phyloP scores from a whole-genome alignment of 2,113 vertebrate species.

The Coracopsis vasa region DNA sequence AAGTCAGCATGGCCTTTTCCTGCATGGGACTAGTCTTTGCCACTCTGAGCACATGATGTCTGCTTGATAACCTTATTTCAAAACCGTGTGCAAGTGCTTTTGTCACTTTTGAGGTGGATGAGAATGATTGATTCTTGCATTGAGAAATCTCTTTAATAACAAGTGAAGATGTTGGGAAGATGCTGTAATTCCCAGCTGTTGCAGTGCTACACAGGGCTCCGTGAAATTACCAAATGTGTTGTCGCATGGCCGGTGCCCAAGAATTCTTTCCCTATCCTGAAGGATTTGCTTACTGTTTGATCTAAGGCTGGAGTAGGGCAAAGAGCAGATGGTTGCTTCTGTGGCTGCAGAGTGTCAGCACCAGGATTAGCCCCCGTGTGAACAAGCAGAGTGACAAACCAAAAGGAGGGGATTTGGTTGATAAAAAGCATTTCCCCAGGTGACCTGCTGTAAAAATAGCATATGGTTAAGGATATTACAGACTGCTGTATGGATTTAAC shows the following conservation, averaged over 20 bases:
- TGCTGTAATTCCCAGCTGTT: fast-evolving
- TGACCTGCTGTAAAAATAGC: conserved; percentile 18
- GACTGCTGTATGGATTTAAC: background rate
- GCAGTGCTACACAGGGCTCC: background rate
- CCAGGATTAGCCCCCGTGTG: conserved; percentile 8
- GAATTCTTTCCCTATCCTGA: background rate
- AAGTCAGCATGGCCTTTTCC: background rate
- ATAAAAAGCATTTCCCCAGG: conserved; percentile 42
- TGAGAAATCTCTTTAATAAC: background rate
- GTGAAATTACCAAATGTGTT: background rate
- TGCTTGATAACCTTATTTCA: background rate
- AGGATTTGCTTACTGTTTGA: background rate
- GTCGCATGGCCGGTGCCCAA: background rate
- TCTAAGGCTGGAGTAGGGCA: background rate
- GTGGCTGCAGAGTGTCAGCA: background rate
- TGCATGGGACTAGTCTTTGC: background rate
- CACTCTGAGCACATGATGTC: background rate
- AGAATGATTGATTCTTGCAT: background rate
- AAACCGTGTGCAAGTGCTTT: fast-evolving
- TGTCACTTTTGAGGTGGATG: background rate
- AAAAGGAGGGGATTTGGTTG: conserved; percentile 17
- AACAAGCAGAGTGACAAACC: conserved; percentile 10
- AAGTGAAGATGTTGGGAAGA: background rate
- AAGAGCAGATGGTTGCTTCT: conserved; percentile 5
- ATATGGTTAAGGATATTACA: conserved; percentile 14